Evolutionary conservation across 2,888 invertebrate species (phyloP), one percentile per base, ranked within the genome.

Genomic region (Vanessa cardui): DNA sequence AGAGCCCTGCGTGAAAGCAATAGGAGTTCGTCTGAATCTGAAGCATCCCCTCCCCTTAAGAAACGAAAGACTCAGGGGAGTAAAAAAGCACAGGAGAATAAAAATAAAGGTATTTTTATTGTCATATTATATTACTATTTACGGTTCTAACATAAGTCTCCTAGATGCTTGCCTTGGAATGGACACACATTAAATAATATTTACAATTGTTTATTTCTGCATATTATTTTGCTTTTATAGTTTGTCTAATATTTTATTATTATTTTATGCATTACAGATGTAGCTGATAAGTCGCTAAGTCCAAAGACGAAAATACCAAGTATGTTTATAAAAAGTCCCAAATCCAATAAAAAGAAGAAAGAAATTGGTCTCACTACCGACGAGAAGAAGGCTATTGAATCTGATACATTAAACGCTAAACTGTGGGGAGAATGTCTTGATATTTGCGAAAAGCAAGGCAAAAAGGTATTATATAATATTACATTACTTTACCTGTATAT

Each of bases 351-450:
- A 54, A 80, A 82, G 68, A 82, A 77, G 50, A 76, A 72, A 20
- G 66, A 52, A 21, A 76, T 78, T 54, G 73, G 67, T 0, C 75
- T 92, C 0, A 85, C 72, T 69, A 33, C 80, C n/a, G 78, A 93
- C 74, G 87, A 94, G 77, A 80, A 72, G 65, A 69, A 93, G 76
- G 81, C 77, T 76, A 80, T 93, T 84, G 69, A 88, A 81, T 74
- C 91, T 0, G 97, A 97, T 77, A 76, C 74, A 0, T 73, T 80
- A 1, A 97, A 97, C 80, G 78, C 82, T 45, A 96, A 95, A 77
- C 80, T 95, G 4, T 97, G 97, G 97, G 82, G 89, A 0, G 95
- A 95, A 72, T 96, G 95, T 69, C 82, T 73, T 58, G 81, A 84
- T 18, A 76, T 85, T 5, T 80, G 93, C 46, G 78, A 82, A 0